These are phyloP conservation scores for Diacarnus erythraeanus DNA, from an alignment of 37 sponge, comb jelly and placozoan genomes.

Conservation along the genomic window DNA sequence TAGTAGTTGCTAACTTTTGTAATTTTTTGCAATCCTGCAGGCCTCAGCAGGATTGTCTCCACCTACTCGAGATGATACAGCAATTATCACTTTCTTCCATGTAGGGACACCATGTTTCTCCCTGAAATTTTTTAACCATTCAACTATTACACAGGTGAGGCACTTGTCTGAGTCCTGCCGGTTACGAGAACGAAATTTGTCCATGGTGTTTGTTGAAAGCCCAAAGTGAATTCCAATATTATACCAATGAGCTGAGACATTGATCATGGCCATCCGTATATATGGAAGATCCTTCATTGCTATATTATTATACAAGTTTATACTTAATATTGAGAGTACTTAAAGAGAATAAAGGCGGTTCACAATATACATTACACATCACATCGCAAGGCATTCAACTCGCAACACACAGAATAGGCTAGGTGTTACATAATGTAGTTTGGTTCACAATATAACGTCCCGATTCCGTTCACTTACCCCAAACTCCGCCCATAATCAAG, in stretches of 20 bases:
- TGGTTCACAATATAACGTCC: too few species aligned
- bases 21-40: conserved; percentile 5
- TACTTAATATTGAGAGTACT: too few species aligned
- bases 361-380: too few species aligned
- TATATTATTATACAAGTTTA: neutral
- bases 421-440: too few species aligned
- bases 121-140: conserved; percentile 23
- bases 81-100: conserved; percentile 18
- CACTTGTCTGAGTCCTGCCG: neutral
- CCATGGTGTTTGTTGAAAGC: neutral
- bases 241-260: conserved; percentile 10
- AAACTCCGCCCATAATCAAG: too few species aligned
- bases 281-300: neutral
- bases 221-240: conserved; percentile 22
- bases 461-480: too few species aligned
- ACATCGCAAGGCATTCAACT: too few species aligned
- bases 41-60: conserved; percentile 32
- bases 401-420: too few species aligned
- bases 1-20: neutral
- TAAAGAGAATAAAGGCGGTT: too few species aligned
- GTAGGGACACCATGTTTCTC: neutral
- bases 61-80: conserved; percentile 5
- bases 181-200: neutral
- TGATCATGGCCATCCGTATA: conserved; percentile 7
- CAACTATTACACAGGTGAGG: conserved; percentile 10